Base-by-base conservation (phyloP, 2,113 vertebrate species). In the Beaufortia kweichowensis region DNA sequence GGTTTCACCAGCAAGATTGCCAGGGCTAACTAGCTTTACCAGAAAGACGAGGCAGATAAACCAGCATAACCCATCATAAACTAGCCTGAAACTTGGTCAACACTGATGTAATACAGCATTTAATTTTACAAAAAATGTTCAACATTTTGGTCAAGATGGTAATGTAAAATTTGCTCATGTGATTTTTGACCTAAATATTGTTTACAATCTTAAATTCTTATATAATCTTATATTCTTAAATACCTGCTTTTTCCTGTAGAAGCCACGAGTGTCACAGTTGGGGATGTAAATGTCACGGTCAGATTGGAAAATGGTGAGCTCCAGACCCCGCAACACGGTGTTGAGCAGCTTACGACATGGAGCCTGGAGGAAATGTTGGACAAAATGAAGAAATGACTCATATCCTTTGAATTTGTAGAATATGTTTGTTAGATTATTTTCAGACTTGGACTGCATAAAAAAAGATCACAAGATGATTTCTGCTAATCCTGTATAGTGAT, bases 181-280 rank as follows among this genome's bases (percentile, higher is more conserved):
- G 33, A 35, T 35, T 35, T 35, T 35, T 35, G 33, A 35, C 33
- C 33, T 2, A 35, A 9, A 35, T 35, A 35, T 35, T 35, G 33
- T 35, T 6, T 35, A 8, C 6, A 35, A 35, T 35, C 33, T 35
- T 35, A 35, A 35, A 35, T 35, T 7, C 31, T 35, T 35, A 35
- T 9, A 35, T 35, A 35, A 35, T 35, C 33, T 9, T 35, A 35
- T 2, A 6, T 53, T 21, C 15, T 53, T 53, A 21, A 15, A 28
- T 86, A 94, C 93, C 93, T 94, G 93, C 83, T 93, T 94, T 89
- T 91, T 92, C 83, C 93, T 91, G 88, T 94, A 94, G 89, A 92
- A 94, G 6, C 93, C 93, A 0, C 86, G 92, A 6, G 92, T 92
- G 89, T 94, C 92, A 82, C 93, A 94, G 90, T 94, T 94, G 53